Evolutionary conservation across 2,888 invertebrate species (phyloP).

Genomic region (Cosmia pyralina): DNA sequence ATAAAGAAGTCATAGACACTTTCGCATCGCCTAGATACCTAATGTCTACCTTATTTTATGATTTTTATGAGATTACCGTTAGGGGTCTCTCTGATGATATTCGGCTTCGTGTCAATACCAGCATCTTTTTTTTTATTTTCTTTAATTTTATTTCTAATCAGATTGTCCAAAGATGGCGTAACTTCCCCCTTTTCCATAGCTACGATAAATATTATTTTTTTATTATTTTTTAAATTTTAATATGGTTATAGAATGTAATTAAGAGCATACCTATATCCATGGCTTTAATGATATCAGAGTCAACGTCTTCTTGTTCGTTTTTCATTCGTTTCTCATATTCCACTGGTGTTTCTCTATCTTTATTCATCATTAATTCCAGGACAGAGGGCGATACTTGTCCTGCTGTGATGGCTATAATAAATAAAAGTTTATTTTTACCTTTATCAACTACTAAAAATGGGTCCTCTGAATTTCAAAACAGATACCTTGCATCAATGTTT

Average conservation of each 20-base stretch:
- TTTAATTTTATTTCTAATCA: slow-evolving; percentile 17
- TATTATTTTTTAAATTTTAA: not conserved
- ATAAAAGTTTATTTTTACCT: not conserved
- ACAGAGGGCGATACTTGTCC: slow-evolving; percentile 35
- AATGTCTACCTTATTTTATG: not conserved
- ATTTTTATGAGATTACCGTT: slow-evolving; percentile 6
- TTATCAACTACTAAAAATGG: not conserved
- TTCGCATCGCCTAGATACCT: not conserved
- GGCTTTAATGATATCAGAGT: slow-evolving; percentile 11
- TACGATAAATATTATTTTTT: not conserved
- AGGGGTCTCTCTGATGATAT: not conserved
- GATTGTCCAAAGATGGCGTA: slow-evolving; percentile 19
- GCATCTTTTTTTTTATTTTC: not conserved
- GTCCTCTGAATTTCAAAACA: not conserved
- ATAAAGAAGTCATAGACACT: not conserved
- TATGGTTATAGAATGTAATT: not conserved
- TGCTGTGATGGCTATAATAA: slow-evolving; percentile 30
- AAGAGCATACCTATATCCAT: slow-evolving; percentile 31
- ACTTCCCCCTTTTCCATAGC: slow-evolving; percentile 13
- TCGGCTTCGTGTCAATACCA: not conserved
- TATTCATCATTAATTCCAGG: slow-evolving; percentile 32
- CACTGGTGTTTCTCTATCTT: not conserved
- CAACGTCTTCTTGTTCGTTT: not conserved
- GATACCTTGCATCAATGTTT: not conserved
- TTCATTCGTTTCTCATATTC: not conserved